These are phyloP conservation scores for Bombycilla garrulus DNA, from an alignment of 2,113 vertebrate species.

Conservation along the genomic window DNA sequence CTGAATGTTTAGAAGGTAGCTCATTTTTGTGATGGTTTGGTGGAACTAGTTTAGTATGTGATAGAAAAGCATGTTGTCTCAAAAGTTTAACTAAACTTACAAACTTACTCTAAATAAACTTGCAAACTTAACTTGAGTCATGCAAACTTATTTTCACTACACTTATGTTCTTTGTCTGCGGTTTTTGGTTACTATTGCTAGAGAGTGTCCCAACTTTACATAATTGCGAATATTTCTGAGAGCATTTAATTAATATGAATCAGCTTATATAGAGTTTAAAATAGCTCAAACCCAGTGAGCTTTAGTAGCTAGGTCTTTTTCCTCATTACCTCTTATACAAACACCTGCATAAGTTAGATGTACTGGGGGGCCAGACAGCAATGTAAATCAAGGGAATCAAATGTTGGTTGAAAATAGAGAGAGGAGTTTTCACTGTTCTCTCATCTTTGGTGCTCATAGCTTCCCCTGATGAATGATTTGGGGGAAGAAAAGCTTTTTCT, in stretches of 20 bases:
- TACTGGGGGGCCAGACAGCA: neutral
- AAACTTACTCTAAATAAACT: neutral
- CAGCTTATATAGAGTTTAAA: neutral
- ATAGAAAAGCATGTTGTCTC: neutral
- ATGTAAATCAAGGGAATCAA: neutral
- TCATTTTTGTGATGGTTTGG: neutral
- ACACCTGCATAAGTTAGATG: neutral
- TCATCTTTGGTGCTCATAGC: neutral
- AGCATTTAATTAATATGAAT: neutral
- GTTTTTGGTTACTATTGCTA: neutral
- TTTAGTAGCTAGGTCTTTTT: neutral
- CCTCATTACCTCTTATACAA: neutral
- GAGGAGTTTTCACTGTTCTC: neutral
- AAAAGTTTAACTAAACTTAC: too few species aligned
- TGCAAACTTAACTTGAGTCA: neutral
- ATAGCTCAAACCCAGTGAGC: neutral
- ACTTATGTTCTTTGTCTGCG: neutral
- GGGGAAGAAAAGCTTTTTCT: neutral
- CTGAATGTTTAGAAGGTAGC: neutral
- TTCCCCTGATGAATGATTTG: neutral
- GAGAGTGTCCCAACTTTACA: neutral
- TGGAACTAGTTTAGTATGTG: neutral
- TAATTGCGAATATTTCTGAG: neutral
- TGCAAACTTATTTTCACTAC: neutral
- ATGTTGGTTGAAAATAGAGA: neutral